These are phyloP conservation scores for Hypomecis punctinalis DNA, from an alignment of 2,888 invertebrate genomes.

Conservation along the genomic window DNA sequence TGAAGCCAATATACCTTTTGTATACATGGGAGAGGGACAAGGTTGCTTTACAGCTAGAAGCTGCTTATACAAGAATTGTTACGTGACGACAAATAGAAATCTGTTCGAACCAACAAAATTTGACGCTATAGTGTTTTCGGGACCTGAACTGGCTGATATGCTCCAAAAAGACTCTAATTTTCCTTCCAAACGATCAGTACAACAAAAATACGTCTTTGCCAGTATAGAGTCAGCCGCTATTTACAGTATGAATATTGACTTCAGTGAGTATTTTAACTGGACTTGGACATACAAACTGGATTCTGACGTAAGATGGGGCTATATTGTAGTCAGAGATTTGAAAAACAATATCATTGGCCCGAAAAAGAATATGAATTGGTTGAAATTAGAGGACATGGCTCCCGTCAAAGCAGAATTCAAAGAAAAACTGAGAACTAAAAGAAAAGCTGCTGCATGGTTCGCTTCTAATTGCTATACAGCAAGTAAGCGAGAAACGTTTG, in stretches of 20 bases:
- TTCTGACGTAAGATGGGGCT: constrained; percentile 63
- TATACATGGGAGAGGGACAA: constrained; percentile 59
- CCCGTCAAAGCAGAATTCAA: constrained; percentile 55
- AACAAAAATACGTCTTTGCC: constrained; percentile 66
- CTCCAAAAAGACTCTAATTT: constrained; percentile 26
- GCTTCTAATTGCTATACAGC: constrained; percentile 49
- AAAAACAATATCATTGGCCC: constrained; percentile 62
- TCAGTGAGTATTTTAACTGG: constrained; percentile 66
- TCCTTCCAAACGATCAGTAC: constrained; percentile 49
- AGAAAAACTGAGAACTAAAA: constrained; percentile 48
- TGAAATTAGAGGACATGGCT: constrained; percentile 54
- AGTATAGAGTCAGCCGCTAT: constrained; percentile 63
- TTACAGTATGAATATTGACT: constrained; percentile 54
- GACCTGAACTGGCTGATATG: constrained; percentile 29
- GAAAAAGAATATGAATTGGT: constrained; percentile 62
- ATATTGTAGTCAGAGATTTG: constrained; percentile 62
- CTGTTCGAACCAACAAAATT: constrained; percentile 45
- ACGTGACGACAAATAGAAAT: constrained; percentile 51
- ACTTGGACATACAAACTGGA: constrained; percentile 67
- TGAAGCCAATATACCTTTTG: constrained; percentile 55
- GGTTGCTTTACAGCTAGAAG: constrained; percentile 57
- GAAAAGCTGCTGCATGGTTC: constrained; percentile 57
- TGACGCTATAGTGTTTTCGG: constrained; percentile 48
- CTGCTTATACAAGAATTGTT: constrained; percentile 61
- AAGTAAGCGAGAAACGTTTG: constrained; percentile 43